Percentiles rank a stretch among this genome's conserved stretches.
phyloP scores from a whole-genome alignment of 2,797 vertebrate species.

The Euthynnus affinis region DNA sequence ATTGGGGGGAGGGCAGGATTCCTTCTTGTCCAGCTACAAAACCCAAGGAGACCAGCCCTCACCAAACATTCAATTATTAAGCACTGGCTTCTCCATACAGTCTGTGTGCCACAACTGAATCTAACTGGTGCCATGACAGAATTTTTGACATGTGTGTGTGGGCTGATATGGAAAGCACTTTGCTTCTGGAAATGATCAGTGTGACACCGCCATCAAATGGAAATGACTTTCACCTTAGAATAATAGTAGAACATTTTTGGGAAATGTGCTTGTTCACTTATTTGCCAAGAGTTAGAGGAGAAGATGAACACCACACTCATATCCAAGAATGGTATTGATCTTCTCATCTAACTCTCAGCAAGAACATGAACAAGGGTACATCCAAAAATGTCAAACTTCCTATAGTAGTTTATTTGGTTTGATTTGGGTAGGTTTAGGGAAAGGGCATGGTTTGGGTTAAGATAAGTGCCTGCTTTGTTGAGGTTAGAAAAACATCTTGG shows the following conservation, averaged over 20 bases:
- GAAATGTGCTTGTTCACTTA: too few relatives aligned
- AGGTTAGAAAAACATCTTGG: too few relatives aligned
- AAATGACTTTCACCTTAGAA: not conserved
- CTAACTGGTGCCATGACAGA: not conserved
- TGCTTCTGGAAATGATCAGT: constrained; percentile 6
- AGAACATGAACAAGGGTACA: not conserved
- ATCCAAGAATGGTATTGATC: not conserved
- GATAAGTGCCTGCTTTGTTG: too few relatives aligned
- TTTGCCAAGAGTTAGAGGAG: not conserved
- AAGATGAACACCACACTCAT: not conserved
- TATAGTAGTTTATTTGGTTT: too few relatives aligned
- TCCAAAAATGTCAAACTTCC: not conserved
- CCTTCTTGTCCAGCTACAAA: constrained; percentile 4
- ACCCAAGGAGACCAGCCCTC: constrained; percentile 3
- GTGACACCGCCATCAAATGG: not conserved
- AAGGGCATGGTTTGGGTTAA: too few relatives aligned
- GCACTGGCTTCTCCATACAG: not conserved
- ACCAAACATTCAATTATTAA: constrained; percentile 6
- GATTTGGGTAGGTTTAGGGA: too few relatives aligned
- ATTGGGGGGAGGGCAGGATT: too few relatives aligned
- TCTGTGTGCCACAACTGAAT: not conserved
- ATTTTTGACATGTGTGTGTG: not conserved
- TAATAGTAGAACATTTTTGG: not conserved
- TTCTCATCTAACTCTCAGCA: not conserved
- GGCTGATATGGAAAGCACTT: not conserved